These are phyloP conservation scores for Galerucella calmariensis DNA, from an alignment of 2,888 invertebrate species.

Conservation along the genomic window DNA sequence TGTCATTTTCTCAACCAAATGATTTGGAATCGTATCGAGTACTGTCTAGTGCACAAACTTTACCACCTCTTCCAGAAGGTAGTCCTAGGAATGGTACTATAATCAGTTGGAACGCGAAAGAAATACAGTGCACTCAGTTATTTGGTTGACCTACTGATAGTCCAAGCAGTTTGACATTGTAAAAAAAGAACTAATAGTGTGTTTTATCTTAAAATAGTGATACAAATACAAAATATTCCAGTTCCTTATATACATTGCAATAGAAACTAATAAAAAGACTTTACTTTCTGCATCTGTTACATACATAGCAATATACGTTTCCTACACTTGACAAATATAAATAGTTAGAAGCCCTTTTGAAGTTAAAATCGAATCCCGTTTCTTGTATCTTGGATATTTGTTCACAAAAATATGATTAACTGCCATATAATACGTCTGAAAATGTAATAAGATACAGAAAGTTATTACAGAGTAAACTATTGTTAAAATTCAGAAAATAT, in stretches of 20 bases:
- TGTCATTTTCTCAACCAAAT: not conserved
- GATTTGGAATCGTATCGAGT: not conserved
- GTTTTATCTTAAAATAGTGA: conserved; percentile 11
- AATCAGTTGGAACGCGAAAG: no score
- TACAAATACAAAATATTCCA: conserved; percentile 21
- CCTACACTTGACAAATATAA: conserved; percentile 5
- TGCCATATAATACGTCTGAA: conserved; percentile 2
- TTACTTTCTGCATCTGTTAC: conserved; percentile 22
- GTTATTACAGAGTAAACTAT: not conserved
- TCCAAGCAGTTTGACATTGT: conserved; percentile 6
- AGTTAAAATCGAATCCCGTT: no score
- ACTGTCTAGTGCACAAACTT: no score
- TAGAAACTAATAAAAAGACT: conserved; percentile 23
- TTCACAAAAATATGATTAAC: not conserved
- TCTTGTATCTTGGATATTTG: no score
- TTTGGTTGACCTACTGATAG: conserved; percentile 8
- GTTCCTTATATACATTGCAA: conserved; percentile 35
- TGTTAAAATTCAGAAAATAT: not conserved
- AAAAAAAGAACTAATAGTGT: conserved; percentile 7
- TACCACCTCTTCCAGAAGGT: no score
- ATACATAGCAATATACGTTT: not conserved
- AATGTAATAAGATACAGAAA: conserved; percentile 24
- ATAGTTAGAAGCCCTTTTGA: no score
- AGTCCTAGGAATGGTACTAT: no score
- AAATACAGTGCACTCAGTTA: not conserved